phyloP scores from a whole-genome alignment of 1,140 invertebrate genomes.

The Drosophila subobscura region DNA sequence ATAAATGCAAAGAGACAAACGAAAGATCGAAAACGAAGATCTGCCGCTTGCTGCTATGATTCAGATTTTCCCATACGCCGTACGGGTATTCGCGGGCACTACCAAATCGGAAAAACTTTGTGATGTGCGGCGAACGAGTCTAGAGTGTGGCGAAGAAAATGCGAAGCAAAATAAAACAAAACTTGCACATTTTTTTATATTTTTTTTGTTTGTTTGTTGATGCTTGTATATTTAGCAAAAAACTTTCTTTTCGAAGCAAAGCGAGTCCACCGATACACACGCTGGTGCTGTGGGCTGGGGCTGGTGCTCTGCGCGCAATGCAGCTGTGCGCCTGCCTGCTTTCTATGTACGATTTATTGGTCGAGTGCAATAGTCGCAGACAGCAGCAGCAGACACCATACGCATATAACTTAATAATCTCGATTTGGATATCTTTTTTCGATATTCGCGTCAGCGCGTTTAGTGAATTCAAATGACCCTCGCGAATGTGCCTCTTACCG shows the following conservation, averaged over 20 bases:
- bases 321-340: slow-evolving; percentile 50
- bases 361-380: slow-evolving; percentile 40
- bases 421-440: background rate
- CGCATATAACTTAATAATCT: background rate
- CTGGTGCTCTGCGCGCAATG: slow-evolving; percentile 31
- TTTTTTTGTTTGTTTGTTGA: slow-evolving; percentile 53
- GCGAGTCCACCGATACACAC: slow-evolving; percentile 61
- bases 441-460: background rate
- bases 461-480: background rate
- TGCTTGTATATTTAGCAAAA: slow-evolving; percentile 63
- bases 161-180: slow-evolving; percentile 63
- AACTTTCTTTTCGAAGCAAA: slow-evolving; percentile 73
- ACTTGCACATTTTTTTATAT: slow-evolving; percentile 54
- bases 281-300: slow-evolving; percentile 21
- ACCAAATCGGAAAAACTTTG: slow-evolving; percentile 40
- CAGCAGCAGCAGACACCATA: background rate
- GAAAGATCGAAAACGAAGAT: slow-evolving; percentile 12
- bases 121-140: slow-evolving; percentile 22
- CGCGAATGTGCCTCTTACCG: slow-evolving; percentile 54
- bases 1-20: slow-evolving; percentile 20
- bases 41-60: slow-evolving; percentile 19
- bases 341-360: slow-evolving; percentile 57
- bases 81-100: slow-evolving; percentile 25
- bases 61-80: slow-evolving; percentile 47
- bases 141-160: slow-evolving; percentile 59